Evolutionary conservation across 1,140 invertebrate genomes (phyloP).

Genomic region (Monochamus saltuarius): DNA sequence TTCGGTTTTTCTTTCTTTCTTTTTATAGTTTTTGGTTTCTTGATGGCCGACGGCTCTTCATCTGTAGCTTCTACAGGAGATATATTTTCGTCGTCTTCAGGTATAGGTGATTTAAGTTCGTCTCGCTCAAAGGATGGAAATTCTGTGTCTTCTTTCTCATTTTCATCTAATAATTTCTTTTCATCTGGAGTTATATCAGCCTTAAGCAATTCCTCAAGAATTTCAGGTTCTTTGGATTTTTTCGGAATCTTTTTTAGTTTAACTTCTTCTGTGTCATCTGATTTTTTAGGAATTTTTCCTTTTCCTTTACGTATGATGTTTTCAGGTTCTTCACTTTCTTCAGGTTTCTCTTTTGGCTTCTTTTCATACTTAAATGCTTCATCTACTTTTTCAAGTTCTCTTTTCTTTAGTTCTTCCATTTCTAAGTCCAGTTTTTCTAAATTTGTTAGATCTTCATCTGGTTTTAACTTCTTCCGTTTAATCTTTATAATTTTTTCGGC

Average conservation of each 20-base stretch:
- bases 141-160: constrained; percentile 22
- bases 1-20: constrained; percentile 33
- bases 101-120: constrained; percentile 15
- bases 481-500: constrained; percentile 63
- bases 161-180: too few species aligned
- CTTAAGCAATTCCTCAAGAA: constrained; percentile 41
- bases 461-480: constrained; percentile 40
- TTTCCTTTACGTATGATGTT: constrained; percentile 52
- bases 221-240: constrained; percentile 36
- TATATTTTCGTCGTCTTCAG: constrained; percentile 40
- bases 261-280: constrained; percentile 53
- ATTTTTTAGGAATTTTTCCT: constrained; percentile 51
- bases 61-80: constrained; percentile 23
- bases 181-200: too few species aligned
- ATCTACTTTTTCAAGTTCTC: constrained; percentile 51
- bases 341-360: constrained; percentile 31
- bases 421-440: constrained; percentile 59
- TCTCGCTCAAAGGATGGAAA: too few species aligned
- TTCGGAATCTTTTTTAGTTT: constrained; percentile 50
- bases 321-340: constrained; percentile 48
- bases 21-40: constrained; percentile 27
- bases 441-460: constrained; percentile 61
- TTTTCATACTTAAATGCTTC: constrained; percentile 45
- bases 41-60: too few species aligned
- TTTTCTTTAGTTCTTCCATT: constrained; percentile 55